Percentiles rank a stretch among this genome's conserved stretches.
Evolutionary conservation across 2,888 invertebrate species (phyloP).

Genomic region (Pedicia rivosa): DNA sequence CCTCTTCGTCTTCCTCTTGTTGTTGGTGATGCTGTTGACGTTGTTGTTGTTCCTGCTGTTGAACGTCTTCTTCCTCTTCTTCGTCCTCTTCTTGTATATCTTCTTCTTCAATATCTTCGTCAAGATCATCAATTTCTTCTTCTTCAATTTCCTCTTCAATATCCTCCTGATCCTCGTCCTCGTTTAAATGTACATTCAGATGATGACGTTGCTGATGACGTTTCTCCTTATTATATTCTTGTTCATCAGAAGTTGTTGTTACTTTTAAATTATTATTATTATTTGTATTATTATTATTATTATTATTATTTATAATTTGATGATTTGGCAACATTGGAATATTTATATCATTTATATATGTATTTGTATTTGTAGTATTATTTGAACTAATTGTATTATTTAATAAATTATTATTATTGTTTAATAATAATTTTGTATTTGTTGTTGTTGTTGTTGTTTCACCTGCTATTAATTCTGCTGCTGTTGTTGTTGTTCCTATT

Average conservation of each 20-base stretch:
- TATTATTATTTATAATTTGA: conserved; percentile 3
- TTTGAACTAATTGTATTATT: no score
- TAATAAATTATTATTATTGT: no score
- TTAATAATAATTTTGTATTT: not conserved
- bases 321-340: not conserved
- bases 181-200: not conserved
- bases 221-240: no score
- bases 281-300: no score
- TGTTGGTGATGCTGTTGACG: no score
- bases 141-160: not conserved
- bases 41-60: not conserved
- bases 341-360: no score
- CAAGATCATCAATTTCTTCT: not conserved
- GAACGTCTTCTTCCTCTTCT: not conserved
- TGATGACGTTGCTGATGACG: not conserved
- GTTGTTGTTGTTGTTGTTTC: not conserved
- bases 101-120: not conserved
- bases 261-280: no score
- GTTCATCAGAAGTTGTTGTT: no score
- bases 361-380: no score
- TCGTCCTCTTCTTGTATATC: not conserved
- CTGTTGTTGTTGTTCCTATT: not conserved
- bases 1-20: no score
- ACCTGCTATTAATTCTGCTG: not conserved
- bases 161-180: no score